Evolutionary conservation across 2,113 vertebrate genomes (phyloP).

Genomic region (Aplodontia rufa): DNA sequence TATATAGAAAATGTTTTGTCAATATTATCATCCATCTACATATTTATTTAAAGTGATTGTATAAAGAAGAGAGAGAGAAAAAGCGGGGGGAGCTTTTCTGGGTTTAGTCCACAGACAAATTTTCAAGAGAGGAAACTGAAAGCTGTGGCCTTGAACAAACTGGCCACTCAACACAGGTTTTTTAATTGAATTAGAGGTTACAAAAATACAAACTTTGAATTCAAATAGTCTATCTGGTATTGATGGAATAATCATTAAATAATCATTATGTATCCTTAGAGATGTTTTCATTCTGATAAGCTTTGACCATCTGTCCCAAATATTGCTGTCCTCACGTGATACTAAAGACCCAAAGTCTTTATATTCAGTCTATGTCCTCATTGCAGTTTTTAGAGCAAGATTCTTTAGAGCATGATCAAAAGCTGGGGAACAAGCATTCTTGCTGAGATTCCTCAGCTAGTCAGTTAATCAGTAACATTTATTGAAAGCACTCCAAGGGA

Average conservation of each 20-base stretch:
- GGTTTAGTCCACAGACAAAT: not conserved
- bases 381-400: not conserved
- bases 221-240: not conserved
- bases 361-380: not conserved
- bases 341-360: not conserved
- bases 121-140: not conserved
- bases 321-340: not conserved
- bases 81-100: not conserved
- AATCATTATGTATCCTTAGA: not conserved
- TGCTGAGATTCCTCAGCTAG: slow-evolving; percentile 2
- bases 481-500: not conserved
- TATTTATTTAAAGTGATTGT: not conserved
- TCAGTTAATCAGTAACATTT: slow-evolving; percentile 37
- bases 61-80: not conserved
- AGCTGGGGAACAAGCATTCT: not conserved
- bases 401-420: not conserved
- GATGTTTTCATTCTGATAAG: not conserved
- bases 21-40: not conserved
- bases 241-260: not conserved
- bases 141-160: not conserved
- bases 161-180: not conserved
- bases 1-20: not conserved
- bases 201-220: not conserved
- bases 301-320: not conserved
- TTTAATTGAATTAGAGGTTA: not conserved